Evolutionary conservation across 2,113 vertebrate genomes (phyloP).

Genomic region (Percina caprodes): DNA sequence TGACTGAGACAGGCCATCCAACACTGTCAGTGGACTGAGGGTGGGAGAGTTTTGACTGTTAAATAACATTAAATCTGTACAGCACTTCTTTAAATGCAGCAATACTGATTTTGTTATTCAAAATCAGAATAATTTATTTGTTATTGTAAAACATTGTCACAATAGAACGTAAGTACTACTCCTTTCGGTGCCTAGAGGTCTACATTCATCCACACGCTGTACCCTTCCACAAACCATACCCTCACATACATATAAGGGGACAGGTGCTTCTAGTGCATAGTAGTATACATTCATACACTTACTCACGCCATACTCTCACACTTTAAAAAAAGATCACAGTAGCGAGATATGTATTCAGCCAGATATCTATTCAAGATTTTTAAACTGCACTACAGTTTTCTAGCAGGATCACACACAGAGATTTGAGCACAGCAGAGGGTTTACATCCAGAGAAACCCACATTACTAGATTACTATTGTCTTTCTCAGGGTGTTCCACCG

Average conservation of each 20-base stretch:
- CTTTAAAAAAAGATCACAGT: too few species aligned
- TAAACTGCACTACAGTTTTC: neutral
- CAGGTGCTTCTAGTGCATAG: too few species aligned
- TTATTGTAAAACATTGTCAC: too few species aligned
- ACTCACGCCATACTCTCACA: too few species aligned
- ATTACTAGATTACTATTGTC: conserved; percentile 80
- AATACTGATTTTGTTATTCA: conserved; percentile 13
- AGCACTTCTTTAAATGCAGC: neutral
- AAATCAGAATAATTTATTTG: too few species aligned
- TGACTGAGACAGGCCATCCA: neutral
- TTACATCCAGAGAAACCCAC: conserved; percentile 71
- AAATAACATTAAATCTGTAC: neutral
- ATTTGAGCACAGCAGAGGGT: conserved; percentile 46
- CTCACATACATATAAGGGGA: too few species aligned
- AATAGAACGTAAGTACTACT: too few species aligned
- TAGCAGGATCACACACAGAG: conserved; percentile 2
- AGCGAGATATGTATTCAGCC: too few species aligned
- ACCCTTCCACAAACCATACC: too few species aligned
- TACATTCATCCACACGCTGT: too few species aligned
- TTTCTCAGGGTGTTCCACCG: conserved; percentile 68
- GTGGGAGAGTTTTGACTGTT: neutral
- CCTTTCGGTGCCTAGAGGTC: too few species aligned
- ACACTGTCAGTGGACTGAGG: neutral
- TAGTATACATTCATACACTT: too few species aligned
- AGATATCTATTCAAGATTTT: conserved; percentile 12